These are phyloP conservation scores for Hydrophis major DNA, from an alignment of 2,797 vertebrate species.

Conservation along the genomic window DNA sequence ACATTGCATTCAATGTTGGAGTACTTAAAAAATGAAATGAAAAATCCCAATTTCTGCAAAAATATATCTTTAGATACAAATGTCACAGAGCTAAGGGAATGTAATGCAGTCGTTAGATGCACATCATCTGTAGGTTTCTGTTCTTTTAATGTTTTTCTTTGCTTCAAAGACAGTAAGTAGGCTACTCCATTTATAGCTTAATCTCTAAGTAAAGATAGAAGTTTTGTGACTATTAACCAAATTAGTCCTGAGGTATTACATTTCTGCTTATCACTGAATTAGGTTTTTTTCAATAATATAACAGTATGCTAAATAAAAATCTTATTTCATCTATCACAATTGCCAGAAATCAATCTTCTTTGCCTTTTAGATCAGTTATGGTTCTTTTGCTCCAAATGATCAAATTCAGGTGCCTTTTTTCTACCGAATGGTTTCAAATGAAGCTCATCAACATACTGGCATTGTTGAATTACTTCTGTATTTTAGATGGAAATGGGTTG, in stretches of 20 bases:
- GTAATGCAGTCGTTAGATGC: too few species aligned
- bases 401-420: background rate
- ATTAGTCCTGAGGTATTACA: background rate
- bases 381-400: background rate
- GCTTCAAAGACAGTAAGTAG: too few species aligned
- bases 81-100: too few species aligned
- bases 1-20: too few species aligned
- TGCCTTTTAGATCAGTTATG: constrained; percentile 25
- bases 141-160: too few species aligned
- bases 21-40: too few species aligned
- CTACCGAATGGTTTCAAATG: constrained; percentile 19
- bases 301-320: background rate
- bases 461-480: constrained; percentile 8
- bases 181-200: too few species aligned
- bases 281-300: background rate
- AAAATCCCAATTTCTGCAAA: too few species aligned
- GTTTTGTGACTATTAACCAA: too few species aligned
- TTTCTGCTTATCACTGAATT: background rate
- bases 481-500: constrained; percentile 38
- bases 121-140: too few species aligned
- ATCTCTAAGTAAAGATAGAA: too few species aligned
- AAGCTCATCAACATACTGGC: background rate
- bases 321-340: background rate
- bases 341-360: background rate
- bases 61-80: too few species aligned